Percentiles rank a stretch among this genome's conserved stretches.
These are phyloP conservation scores for Monoplex corrugatus DNA, from an alignment of 2,888 invertebrate species.

Conservation along the genomic window DNA sequence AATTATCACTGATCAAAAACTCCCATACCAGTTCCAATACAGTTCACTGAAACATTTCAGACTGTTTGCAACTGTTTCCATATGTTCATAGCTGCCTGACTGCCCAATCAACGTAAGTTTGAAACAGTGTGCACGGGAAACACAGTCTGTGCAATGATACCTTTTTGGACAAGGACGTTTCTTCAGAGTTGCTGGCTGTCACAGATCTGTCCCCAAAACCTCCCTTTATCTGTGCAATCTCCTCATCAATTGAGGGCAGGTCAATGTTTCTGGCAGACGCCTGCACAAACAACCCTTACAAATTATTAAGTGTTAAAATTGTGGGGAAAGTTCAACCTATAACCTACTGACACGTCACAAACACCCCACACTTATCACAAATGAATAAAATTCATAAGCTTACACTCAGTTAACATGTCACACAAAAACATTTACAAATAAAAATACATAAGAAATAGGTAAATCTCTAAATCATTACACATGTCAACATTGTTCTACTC, in stretches of 20 bases:
- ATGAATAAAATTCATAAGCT: too few relatives aligned
- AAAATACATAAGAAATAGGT: background rate
- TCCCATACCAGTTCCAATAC: background rate
- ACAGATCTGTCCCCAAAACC: background rate
- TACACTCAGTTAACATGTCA: too few relatives aligned
- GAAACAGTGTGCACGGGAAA: background rate
- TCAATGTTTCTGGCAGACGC: conserved; percentile 34
- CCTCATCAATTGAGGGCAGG: conserved; percentile 48
- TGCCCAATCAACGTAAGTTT: background rate
- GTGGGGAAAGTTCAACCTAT: too few relatives aligned
- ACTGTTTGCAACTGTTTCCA: too few relatives aligned
- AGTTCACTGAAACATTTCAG: too few relatives aligned
- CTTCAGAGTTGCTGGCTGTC: conserved; percentile 12
- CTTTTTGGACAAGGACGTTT: conserved; percentile 20
- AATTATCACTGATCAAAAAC: background rate
- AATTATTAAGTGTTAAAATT: too few relatives aligned
- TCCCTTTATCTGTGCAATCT: conserved; percentile 38
- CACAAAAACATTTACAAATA: background rate
- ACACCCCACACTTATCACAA: too few relatives aligned
- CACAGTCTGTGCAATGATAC: background rate
- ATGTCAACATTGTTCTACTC: too few relatives aligned
- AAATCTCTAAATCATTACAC: too few relatives aligned
- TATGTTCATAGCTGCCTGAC: too few relatives aligned
- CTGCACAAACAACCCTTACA: conserved; percentile 7
- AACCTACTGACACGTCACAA: too few relatives aligned